A percentile compares a stretch with the other conserved stretches of the same genome.
These are phyloP conservation scores for Rhinella marina DNA, from an alignment of 2,797 vertebrate genomes.

Conservation along the genomic window DNA sequence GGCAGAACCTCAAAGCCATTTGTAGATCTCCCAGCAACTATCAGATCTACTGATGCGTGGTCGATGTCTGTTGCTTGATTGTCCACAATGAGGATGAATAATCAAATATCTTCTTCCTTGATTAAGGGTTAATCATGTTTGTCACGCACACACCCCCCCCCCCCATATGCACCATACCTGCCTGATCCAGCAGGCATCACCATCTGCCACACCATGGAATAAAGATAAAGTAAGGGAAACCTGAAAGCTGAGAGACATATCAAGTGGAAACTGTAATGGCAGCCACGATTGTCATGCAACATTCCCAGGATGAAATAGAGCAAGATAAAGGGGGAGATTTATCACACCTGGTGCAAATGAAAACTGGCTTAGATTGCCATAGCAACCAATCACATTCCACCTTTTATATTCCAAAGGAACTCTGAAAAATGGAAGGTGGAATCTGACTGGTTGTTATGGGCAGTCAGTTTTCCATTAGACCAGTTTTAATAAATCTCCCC, in stretches of 20 bases:
- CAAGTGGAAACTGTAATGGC: neutral
- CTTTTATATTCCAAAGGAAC: too few relatives aligned
- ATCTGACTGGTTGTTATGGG: too few relatives aligned
- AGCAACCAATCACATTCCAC: too few relatives aligned
- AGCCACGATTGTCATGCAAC: neutral
- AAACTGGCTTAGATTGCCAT: too few relatives aligned
- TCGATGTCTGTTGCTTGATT: neutral
- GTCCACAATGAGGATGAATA: neutral
- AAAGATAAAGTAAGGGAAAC: neutral
- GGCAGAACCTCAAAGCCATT: neutral
- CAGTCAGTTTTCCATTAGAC: too few relatives aligned
- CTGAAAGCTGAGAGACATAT: neutral
- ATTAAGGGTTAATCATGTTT: neutral
- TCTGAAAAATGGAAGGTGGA: too few relatives aligned
- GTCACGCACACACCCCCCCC: neutral
- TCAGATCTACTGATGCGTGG: neutral
- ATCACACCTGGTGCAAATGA: too few relatives aligned
- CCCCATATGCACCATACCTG: neutral
- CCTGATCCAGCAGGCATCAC: neutral
- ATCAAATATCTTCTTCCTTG: neutral
- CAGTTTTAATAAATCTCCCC: too few relatives aligned
- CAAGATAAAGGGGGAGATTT: too few relatives aligned
- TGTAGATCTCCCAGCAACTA: conserved; percentile 26
- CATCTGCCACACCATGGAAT: neutral
- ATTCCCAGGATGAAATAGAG: neutral